phyloP scores from a whole-genome alignment of 1,140 invertebrate genomes.

The Procambarus virginalis region DNA sequence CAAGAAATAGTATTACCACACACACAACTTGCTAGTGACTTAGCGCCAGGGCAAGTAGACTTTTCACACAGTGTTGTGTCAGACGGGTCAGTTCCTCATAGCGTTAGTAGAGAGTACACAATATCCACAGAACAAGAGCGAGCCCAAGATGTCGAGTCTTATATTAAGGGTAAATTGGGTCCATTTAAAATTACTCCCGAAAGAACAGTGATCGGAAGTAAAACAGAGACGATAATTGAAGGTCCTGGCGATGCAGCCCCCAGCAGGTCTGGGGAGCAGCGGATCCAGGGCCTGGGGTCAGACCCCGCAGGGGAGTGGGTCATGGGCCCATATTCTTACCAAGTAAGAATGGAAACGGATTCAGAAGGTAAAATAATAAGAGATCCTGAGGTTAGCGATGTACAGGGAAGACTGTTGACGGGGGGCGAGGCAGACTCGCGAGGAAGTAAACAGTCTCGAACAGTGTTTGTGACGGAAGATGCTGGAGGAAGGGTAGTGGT shows the following conservation, averaged over 20 bases:
- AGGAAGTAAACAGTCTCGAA: slow-evolving; percentile 41
- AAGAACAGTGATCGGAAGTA: slow-evolving; percentile 53
- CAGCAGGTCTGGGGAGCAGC: slow-evolving; percentile 19
- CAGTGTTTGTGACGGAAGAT: slow-evolving; percentile 58
- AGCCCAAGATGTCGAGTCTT: slow-evolving; percentile 34
- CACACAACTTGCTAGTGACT: background rate
- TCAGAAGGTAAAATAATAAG: slow-evolving; percentile 25
- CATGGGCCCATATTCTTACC: slow-evolving; percentile 31
- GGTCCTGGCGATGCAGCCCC: background rate
- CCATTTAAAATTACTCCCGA: slow-evolving; percentile 61
- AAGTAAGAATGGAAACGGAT: slow-evolving; percentile 55
- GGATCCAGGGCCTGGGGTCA: background rate
- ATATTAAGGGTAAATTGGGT: slow-evolving; percentile 55
- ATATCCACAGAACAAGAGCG: slow-evolving; percentile 44
- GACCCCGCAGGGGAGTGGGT: slow-evolving; percentile 15
- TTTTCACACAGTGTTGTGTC: background rate
- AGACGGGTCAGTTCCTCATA: background rate
- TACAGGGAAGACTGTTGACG: background rate
- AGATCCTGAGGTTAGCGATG: slow-evolving; percentile 20
- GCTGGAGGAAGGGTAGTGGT: slow-evolving; percentile 55
- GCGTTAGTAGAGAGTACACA: slow-evolving; percentile 22
- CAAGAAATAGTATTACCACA: slow-evolving; percentile 20
- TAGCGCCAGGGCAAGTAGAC: slow-evolving; percentile 6
- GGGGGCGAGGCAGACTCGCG: slow-evolving; percentile 28
- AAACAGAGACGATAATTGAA: slow-evolving; percentile 31